phyloP scores from a whole-genome alignment of 2,797 vertebrate species.

The Remorina albescens region DNA sequence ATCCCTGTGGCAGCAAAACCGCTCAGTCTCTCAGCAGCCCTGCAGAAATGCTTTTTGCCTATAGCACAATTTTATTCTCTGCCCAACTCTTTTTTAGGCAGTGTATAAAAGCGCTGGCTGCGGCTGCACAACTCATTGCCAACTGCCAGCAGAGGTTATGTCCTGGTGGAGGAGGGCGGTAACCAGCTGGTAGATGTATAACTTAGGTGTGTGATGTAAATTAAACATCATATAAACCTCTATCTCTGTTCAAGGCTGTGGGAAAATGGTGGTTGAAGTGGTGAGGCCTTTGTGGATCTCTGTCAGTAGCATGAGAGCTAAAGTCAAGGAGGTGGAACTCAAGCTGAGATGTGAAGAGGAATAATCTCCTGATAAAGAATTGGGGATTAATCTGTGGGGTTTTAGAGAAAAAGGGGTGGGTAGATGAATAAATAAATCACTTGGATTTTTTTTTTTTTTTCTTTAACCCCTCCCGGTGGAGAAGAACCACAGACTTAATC shows the following conservation, averaged over 20 bases:
- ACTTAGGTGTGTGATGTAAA: constrained; percentile 48
- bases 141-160: constrained; percentile 38
- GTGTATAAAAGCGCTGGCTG: constrained; percentile 49
- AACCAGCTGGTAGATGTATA: constrained; percentile 41
- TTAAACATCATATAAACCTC: constrained; percentile 56
- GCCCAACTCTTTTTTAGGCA: constrained; percentile 43
- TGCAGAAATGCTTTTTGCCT: constrained; percentile 48
- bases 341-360: constrained; percentile 67
- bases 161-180: constrained; percentile 40
- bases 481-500: constrained; percentile 37
- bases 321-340: constrained; percentile 51
- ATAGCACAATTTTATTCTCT: constrained; percentile 43
- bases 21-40: constrained; percentile 38
- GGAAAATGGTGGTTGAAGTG: constrained; percentile 34
- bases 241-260: constrained; percentile 35
- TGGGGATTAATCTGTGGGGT: constrained; percentile 29
- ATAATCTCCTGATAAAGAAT: constrained; percentile 52
- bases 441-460: constrained; percentile 29
- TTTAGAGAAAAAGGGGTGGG: constrained; percentile 11
- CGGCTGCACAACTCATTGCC: constrained; percentile 58
- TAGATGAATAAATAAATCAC: constrained; percentile 60
- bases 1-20: constrained; percentile 41
- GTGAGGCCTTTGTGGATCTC: constrained; percentile 22
- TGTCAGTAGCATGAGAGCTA: constrained; percentile 38
- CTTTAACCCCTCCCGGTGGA: constrained; percentile 34